These are phyloP conservation scores for Rafetus swinhoei DNA, from an alignment of 2,113 vertebrate genomes.

Conservation along the genomic window DNA sequence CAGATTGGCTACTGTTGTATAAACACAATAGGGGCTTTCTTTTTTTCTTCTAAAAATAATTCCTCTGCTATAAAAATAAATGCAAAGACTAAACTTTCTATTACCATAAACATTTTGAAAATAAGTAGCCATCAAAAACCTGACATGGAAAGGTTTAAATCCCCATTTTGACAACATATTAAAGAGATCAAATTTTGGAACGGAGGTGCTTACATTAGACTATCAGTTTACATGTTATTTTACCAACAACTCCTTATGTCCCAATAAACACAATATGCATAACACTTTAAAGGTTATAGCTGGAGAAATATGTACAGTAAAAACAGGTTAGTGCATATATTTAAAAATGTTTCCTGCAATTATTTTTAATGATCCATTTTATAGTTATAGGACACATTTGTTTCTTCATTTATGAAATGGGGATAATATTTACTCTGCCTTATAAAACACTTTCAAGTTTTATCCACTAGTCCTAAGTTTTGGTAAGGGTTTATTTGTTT, in stretches of 20 bases:
- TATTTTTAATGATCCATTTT: neutral
- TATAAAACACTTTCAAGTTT: neutral
- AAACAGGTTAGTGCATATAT: neutral
- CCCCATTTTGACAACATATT: neutral
- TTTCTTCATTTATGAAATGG: neutral
- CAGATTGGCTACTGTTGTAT: too few species aligned
- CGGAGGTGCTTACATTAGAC: neutral
- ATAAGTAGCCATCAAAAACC: neutral
- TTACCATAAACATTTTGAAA: neutral
- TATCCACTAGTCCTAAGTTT: neutral
- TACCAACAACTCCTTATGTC: neutral
- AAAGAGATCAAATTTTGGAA: neutral
- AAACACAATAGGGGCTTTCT: too few species aligned
- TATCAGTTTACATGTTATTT: rapidly evolving
- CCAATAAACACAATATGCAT: neutral
- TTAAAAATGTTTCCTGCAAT: neutral
- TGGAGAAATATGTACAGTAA: neutral
- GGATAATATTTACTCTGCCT: neutral
- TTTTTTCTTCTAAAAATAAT: neutral
- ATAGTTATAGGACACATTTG: neutral
- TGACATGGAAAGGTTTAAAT: neutral
- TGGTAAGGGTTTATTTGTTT: neutral
- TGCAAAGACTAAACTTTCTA: neutral
- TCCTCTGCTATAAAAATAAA: neutral
- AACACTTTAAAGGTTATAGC: neutral